Evolutionary conservation across 2,888 invertebrate genomes (phyloP), one percentile per base, ranked within the genome.

Genomic region (Encarsia formosa): DNA sequence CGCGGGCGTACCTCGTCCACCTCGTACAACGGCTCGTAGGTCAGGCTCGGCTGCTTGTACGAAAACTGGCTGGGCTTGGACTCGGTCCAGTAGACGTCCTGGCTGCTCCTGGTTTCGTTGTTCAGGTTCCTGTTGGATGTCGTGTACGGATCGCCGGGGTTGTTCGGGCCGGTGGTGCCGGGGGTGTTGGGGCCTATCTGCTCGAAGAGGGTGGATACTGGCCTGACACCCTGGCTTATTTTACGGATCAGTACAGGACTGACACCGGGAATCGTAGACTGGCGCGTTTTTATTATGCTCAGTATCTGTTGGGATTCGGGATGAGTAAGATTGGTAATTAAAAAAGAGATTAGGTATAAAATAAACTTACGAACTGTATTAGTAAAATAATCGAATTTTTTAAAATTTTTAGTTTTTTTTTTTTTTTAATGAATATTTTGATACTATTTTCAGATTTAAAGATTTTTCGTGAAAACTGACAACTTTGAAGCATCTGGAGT

Each of bases 281-380:
- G 69, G 15, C 61, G 65, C 6, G 61, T 66, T 58, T 73, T 73
- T 63, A 73, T 71, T 29, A 69, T 61, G 52, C 66, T 68, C 55
- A 71, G 54, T 3, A 69, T 63, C 72, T 72, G 20, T 6, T 8
- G 11, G n/a, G n/a, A n/a, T n/a, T n/a, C n/a, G n/a, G n/a, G n/a
- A n/a, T n/a, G n/a, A n/a, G n/a, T n/a, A n/a, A n/a, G n/a, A n/a
- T n/a, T n/a, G n/a, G n/a, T n/a, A n/a, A n/a, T n/a, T n/a, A n/a
- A n/a, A n/a, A n/a, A n/a, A n/a, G n/a, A n/a, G n/a, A n/a, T n/a
- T n/a, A n/a, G n/a, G n/a, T n/a, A n/a, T n/a, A n/a, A n/a, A n/a
- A n/a, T n/a, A n/a, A n/a, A n/a, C n/a, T n/a, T n/a, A n/a, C n/a
- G n/a, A n/a, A n/a, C n/a, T n/a, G n/a, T n/a, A n/a, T n/a, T n/a